These are phyloP conservation scores for Pogonomyrmex barbatus DNA, from an alignment of 1,140 invertebrate genomes.

Conservation along the genomic window DNA sequence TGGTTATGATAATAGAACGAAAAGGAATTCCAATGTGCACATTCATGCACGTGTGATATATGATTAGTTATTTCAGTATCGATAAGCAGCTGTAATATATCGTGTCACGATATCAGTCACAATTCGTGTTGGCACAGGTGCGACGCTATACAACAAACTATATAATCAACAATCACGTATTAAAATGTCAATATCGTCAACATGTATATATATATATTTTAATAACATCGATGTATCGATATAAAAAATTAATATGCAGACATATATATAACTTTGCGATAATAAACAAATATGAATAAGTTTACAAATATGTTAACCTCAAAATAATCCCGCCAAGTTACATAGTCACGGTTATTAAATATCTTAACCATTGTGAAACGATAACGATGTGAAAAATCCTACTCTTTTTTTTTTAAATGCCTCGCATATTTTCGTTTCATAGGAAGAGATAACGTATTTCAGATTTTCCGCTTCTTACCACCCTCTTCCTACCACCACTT, in stretches of 20 bases:
- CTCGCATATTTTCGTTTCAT: neutral
- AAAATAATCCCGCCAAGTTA: neutral
- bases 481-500: neutral
- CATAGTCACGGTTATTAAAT: neutral
- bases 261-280: neutral
- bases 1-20: conserved; percentile 54
- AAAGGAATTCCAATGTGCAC: conserved; percentile 37
- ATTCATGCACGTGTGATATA: conserved; percentile 18
- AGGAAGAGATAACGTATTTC: conserved; percentile 22
- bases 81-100: conserved; percentile 48
- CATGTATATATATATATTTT: neutral
- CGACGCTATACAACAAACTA: conserved; percentile 33
- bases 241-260: neutral
- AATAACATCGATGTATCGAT: neutral
- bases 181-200: neutral
- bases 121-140: conserved; percentile 44
- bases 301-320: neutral
- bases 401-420: too few species aligned
- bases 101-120: neutral
- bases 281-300: neutral
- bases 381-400: neutral
- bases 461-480: neutral
- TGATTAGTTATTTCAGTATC: conserved; percentile 42
- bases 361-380: neutral
- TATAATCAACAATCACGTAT: conserved; percentile 31